Evolutionary conservation across 2,113 vertebrate species (phyloP).

Genomic region (Mastomys coucha): DNA sequence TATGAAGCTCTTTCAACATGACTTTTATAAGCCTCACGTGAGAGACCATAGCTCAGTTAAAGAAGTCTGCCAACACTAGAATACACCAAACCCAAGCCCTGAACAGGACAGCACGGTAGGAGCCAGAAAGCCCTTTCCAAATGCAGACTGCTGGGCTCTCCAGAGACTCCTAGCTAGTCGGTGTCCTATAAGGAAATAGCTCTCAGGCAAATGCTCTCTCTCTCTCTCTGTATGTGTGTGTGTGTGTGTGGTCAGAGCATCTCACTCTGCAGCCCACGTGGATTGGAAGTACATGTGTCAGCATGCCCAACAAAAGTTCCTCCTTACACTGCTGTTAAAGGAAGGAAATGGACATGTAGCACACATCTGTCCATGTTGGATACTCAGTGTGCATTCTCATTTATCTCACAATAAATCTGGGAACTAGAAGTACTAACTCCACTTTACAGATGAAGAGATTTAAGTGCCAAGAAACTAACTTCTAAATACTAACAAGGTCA

Average conservation of each 20-base stretch:
- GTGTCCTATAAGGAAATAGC: neutral
- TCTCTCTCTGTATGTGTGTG: too few relatives aligned
- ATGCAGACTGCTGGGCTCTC: neutral
- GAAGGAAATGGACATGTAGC: rapidly evolving
- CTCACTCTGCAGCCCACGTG: neutral
- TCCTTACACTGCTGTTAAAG: neutral
- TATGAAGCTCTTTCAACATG: neutral
- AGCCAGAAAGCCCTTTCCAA: neutral
- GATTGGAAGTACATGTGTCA: neutral
- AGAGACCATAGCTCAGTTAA: neutral
- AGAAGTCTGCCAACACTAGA: neutral
- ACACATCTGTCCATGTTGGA: rapidly evolving
- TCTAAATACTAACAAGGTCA: neutral
- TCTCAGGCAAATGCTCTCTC: rapidly evolving
- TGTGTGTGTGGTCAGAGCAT: too few relatives aligned
- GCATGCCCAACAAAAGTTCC: too few relatives aligned
- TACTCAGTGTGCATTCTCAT: too few relatives aligned
- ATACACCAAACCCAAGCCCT: neutral
- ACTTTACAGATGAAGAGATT: neutral
- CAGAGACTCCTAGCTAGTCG: too few relatives aligned
- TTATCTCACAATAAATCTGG: neutral
- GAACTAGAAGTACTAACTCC: neutral
- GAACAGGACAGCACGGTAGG: rapidly evolving
- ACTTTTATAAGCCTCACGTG: neutral
- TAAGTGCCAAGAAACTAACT: neutral